Base-by-base conservation (phyloP, 2,113 vertebrate genomes). In the Pseudopipra pipra region DNA sequence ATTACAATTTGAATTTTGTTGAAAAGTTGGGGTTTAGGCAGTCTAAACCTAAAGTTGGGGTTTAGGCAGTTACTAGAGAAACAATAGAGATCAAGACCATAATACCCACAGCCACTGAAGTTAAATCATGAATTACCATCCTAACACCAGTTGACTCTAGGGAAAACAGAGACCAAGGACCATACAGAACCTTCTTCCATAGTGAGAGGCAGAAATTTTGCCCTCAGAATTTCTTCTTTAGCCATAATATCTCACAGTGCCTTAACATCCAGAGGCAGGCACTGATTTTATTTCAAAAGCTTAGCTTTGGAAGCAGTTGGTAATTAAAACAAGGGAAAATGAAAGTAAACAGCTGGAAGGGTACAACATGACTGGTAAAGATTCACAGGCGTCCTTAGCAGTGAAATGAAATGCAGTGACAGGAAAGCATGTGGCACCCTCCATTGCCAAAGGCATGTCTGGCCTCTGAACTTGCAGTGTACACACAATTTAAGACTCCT, bases 401-500 rank as follows among this genome's bases (percentile, higher is more conserved):
- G 41, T n/a, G 58, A 74, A 90, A 79, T 12, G 6, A 91, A 95
- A 72, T 11, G 28, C 23, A 70, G n/a, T 61, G 81, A 73, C 70
- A 82, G 58, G 56, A 49, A 78, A 85, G 47, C 0, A 2, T 0
- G 0, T 30, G 59, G 55, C 33, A 89, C 8, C 7, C 14, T 72
- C 11, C 16, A 28, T 33, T 81, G 73, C 30, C 66, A 74, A 72
- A 52, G 61, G 70, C 70, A 89, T 23, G 75, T 39, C 39, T 67
- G 61, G 52, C 44, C 51, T 81, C 56, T 20, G 7, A 91, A 81
- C 9, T 55, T 0, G 0, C 0, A 1, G 12, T 17, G 9, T 47
- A 21, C 17, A 63, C 13, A 21, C 8, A 37, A n/a, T 74, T 81
- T 56, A 59, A 87, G n/a, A 27, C 5, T 67, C 4, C 25, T 33